Conservation (phyloP, 1,140 invertebrate species). For the Pogonus chalceus region DNA sequence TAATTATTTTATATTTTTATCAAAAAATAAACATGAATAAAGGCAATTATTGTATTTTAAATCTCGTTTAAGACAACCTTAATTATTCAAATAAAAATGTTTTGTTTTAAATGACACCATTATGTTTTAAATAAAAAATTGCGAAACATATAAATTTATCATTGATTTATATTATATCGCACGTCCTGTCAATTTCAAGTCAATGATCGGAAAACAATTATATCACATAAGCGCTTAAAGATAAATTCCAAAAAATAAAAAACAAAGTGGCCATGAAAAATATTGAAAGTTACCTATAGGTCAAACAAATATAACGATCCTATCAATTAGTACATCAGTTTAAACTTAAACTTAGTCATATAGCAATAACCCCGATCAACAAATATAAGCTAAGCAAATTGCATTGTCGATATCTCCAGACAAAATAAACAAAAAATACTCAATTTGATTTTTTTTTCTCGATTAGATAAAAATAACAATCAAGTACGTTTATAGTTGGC, state of each 20-base stretch:
- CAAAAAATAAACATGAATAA: too few relatives aligned
- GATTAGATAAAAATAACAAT: slow-evolving; percentile 4
- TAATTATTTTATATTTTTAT: too few relatives aligned
- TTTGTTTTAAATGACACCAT: too few relatives aligned
- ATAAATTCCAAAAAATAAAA: neutral
- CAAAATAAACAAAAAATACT: slow-evolving; percentile 6
- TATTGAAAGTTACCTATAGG: neutral
- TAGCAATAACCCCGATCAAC: neutral
- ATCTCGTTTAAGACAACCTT: too few relatives aligned
- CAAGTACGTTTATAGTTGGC: neutral
- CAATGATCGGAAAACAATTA: neutral
- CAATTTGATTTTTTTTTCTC: neutral
- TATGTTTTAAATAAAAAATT: too few relatives aligned
- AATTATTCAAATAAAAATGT: too few relatives aligned
- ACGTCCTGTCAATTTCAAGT: too few relatives aligned
- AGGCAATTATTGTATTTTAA: too few relatives aligned
- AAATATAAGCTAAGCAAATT: neutral
- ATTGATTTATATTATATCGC: neutral
- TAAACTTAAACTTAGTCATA: neutral
- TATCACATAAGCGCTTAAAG: neutral
- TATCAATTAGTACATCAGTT: neutral
- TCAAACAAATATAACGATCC: neutral
- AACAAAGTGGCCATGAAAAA: neutral
- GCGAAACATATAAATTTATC: neutral
- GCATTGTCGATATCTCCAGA: slow-evolving; percentile 1